Percentiles rank a stretch among this genome's conserved stretches.
Evolutionary conservation across 2,113 vertebrate genomes (phyloP).

Genomic region (Hippolais icterina): DNA sequence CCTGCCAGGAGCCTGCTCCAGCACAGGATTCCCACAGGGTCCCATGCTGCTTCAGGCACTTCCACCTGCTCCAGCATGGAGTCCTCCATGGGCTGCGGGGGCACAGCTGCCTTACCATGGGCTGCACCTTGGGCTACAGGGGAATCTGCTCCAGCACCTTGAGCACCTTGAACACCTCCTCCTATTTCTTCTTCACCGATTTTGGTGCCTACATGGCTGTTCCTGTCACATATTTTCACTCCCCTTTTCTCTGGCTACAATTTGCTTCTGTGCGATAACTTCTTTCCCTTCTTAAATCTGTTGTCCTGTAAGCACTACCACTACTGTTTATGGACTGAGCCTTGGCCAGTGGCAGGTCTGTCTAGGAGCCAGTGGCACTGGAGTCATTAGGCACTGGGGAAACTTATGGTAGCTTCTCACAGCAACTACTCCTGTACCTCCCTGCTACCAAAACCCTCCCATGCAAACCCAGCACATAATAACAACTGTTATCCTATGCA

Average conservation of each 20-base stretch:
- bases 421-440: not conserved
- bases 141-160: rapidly evolving
- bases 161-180: not conserved
- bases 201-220: not conserved
- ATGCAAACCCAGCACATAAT: not conserved
- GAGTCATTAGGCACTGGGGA: not conserved
- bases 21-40: not conserved
- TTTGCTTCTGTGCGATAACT: not conserved
- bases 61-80: not conserved
- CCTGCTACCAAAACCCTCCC: not conserved
- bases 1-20: not conserved
- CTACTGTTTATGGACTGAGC: not conserved
- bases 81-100: not conserved
- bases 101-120: rapidly evolving
- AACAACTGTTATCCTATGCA: not conserved
- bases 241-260: not conserved
- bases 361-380: not conserved
- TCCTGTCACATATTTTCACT: not conserved
- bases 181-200: not conserved
- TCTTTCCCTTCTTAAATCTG: not conserved
- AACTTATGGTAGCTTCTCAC: not conserved
- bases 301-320: not conserved
- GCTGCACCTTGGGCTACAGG: not conserved
- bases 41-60: not conserved
- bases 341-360: not conserved